Base-by-base conservation (phyloP, 2,113 vertebrate species). In the Hirundichthys speculiger region DNA sequence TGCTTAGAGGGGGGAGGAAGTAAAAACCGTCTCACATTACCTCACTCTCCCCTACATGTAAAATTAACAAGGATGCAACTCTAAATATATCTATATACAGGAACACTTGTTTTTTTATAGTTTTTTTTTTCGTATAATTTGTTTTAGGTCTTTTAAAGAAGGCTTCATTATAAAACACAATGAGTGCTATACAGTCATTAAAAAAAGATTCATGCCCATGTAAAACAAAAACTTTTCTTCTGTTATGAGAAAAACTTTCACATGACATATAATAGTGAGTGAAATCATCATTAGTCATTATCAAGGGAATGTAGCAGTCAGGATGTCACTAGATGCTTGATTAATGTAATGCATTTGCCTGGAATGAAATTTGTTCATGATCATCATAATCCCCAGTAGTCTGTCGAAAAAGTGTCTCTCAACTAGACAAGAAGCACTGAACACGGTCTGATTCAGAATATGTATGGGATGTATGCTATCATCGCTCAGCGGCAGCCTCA, bases 401-500 rank as follows among this genome's bases (percentile, higher is more conserved):
- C 50, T 65, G 50, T 64, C n/a, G 11, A 18, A 51, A 48, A 62
- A 19, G 2, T 62, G 49, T 46, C 50, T 22, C 46, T 48, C 34
- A 67, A 45, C 5, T 41, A 54, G 53, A 20, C 57, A 56, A 20
- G 27, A 54, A 47, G 55, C 38, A 45, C 1, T 57, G 20, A 65
- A 69, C 62, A 41, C 64, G 71, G 64, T 57, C 60, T 73, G 62
- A 45, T 64, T 67, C 16, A 64, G 39, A 73, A 18, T 42, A 45
- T 51, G 51, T 47, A 38, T 63, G 54, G 69, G 0, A 43, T 54
- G 14, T 18, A 34, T 22, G 73, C 64, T 73, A 18, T 69, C 49
- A 61, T 69, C 49, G 58, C 42, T 62, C 73, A 73, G 74, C 64
- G 69, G 64, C 56, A 46, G 18, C 51, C 47, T 66, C 83, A 76